Base-by-base conservation (phyloP, 1,140 invertebrate genomes). In the Aphidius ervi region DNA sequence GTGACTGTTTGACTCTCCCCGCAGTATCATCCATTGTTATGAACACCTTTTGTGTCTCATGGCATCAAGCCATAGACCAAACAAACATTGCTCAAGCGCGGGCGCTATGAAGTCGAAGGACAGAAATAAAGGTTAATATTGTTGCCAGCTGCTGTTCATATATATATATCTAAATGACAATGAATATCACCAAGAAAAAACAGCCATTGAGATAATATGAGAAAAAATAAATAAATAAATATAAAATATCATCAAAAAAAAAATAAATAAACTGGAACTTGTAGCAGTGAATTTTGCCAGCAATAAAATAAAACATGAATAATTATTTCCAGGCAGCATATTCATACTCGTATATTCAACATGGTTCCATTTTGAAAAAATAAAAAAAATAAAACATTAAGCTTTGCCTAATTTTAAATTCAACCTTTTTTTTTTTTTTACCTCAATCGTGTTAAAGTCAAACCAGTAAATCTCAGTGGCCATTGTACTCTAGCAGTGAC, bases 1-100 rank as follows among this genome's bases (percentile, higher is more conserved):
- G 72, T 76, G 74, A 76, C 74, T 76, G 75, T 78, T 31, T 78
- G 75, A 77, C 74, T 77, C 69, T 71, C 61, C 66, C 68, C 55
- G 56, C 41, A 57, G 56, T 57, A 54, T 31, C 23, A 71, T 71
- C 71, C 70, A 77, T 77, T 77, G 75, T 77, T 70, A 67, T 68
- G 71, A 67, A 70, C 71, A 71, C 70, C 76, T 75, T 78, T 78
- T 77, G 75, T 76, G 67, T 67, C 62, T 67, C 64, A 67, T 63
- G 47, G 59, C 56, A 65, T 20, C 52, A 54, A 37, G 42, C 65
- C 61, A 64, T 70, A 72, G 72, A 73, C 70, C 76, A 76, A 78
- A 78, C 76, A 78, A 78, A 78, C 74, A 77, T 71, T 65, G 67
- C 63, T 65, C n/a, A 40, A 20, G 23, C 55, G 31, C 20, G 8